A percentile compares a stretch with the other conserved stretches of the same genome.
phyloP scores from a whole-genome alignment of 2,888 invertebrate genomes.

The Cataglyphis albicans region DNA sequence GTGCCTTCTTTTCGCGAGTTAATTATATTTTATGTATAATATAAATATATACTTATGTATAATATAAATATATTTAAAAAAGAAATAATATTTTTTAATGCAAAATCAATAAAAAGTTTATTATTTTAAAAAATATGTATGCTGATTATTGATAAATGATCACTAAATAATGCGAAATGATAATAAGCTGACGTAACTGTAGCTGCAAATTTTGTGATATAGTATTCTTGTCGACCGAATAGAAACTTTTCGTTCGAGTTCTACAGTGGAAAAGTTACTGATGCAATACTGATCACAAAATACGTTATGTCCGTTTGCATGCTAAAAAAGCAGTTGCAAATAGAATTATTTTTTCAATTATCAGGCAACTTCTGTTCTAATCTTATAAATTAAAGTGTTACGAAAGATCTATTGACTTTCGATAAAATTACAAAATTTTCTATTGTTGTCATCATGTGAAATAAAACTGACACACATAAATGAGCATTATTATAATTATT shows the following conservation, averaged over 20 bases:
- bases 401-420: not conserved
- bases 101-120: not conserved
- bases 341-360: not conserved
- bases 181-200: conserved; percentile 14
- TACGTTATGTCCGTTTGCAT: conserved; percentile 7
- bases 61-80: not conserved
- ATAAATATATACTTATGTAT: not conserved
- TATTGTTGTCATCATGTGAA: not conserved
- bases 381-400: not conserved
- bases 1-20: not conserved
- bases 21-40: not conserved
- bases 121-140: not conserved
- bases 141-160: not conserved
- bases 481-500: not conserved
- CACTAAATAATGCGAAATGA: not conserved
- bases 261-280: conserved; percentile 16
- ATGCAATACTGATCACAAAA: conserved; percentile 1
- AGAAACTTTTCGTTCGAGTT: conserved; percentile 22
- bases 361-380: not conserved
- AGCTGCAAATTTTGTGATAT: not conserved
- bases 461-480: not conserved
- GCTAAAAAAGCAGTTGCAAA: not conserved
- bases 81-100: not conserved
- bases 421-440: not conserved
- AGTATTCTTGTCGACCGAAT: not conserved